phyloP scores from a whole-genome alignment of 1,140 invertebrate genomes.

The Euglossa dilemma region DNA sequence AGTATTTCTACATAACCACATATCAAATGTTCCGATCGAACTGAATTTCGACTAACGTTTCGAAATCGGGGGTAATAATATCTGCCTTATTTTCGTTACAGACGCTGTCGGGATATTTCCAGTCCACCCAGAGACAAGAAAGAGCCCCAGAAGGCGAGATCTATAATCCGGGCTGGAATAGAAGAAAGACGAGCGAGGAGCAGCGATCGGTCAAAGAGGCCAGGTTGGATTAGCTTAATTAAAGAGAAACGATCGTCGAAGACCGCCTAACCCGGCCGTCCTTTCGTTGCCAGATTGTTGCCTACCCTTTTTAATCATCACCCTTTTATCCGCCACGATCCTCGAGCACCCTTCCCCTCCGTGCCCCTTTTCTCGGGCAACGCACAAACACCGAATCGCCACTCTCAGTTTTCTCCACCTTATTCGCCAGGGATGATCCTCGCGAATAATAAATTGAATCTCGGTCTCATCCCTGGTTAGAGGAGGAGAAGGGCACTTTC shows the following conservation, averaged over 20 bases:
- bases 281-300: slow-evolving; percentile 9
- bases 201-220: not conserved
- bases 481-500: slow-evolving; percentile 35
- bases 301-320: not conserved
- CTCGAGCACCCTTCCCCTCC: too few species aligned
- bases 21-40: too few species aligned
- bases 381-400: slow-evolving; percentile 20
- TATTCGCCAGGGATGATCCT: slow-evolving; percentile 38
- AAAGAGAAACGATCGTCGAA: slow-evolving; percentile 4
- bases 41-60: too few species aligned
- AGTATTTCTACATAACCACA: too few species aligned
- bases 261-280: not conserved
- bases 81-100: too few species aligned
- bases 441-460: slow-evolving; percentile 59
- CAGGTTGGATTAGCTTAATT: slow-evolving; percentile 11
- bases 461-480: slow-evolving; percentile 49
- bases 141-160: too few species aligned
- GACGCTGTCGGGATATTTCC: too few species aligned
- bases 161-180: too few species aligned
- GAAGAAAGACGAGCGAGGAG: too few species aligned
- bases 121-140: too few species aligned
- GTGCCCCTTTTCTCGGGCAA: too few species aligned
- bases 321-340: slow-evolving; percentile 7
- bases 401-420: slow-evolving; percentile 47
- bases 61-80: too few species aligned